Conservation (phyloP, 2,888 invertebrate species). For the Maniola hyperantus region DNA sequence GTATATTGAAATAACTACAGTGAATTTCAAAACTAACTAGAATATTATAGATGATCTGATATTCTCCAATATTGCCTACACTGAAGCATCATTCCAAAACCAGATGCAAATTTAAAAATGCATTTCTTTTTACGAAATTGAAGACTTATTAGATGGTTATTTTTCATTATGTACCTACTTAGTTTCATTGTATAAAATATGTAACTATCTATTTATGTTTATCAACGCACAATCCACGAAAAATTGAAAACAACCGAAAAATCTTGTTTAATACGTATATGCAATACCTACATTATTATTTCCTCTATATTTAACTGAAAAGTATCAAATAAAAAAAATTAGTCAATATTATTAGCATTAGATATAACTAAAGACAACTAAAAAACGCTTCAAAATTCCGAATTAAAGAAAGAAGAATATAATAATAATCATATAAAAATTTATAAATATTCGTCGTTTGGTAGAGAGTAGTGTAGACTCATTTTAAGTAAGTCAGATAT, state of each 20-base stretch:
- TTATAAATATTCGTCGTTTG: not conserved
- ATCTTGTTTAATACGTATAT: no score
- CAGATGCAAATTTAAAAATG: not conserved
- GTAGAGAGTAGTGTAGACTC: not conserved
- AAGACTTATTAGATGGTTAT: no score
- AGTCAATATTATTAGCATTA: not conserved
- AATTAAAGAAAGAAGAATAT: constrained; percentile 9
- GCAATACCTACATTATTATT: no score
- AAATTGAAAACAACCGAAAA: not conserved
- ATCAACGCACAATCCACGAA: not conserved
- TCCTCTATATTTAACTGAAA: no score
- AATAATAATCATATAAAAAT: not conserved
- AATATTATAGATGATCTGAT: not conserved
- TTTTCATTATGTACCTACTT: no score
- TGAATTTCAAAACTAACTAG: not conserved
- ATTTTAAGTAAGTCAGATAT: not conserved
- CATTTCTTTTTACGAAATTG: not conserved
- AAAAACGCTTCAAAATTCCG: constrained; percentile 21
- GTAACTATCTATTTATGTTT: not conserved
- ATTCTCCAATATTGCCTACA: not conserved
- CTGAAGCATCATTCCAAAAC: not conserved
- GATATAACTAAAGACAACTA: not conserved
- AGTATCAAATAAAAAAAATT: no score
- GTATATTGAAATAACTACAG: not conserved
- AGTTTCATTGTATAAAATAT: no score